phyloP scores from a whole-genome alignment of 2,113 vertebrate genomes.

The Myrmophylax atrothorax region DNA sequence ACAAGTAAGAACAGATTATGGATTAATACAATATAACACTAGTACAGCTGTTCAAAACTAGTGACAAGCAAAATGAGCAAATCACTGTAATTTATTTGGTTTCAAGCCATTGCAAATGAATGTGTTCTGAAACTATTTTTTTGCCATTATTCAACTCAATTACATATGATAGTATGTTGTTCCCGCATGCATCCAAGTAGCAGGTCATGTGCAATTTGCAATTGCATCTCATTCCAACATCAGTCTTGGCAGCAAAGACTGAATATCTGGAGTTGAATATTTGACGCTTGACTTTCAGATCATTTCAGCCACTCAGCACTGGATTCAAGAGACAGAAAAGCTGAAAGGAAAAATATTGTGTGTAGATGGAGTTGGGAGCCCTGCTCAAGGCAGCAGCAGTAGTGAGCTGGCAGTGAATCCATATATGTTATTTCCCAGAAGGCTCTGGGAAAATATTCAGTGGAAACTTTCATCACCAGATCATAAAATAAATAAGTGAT shows the following conservation, averaged over 20 bases:
- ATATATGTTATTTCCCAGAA: not conserved
- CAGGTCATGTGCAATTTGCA: not conserved
- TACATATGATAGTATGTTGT: not conserved
- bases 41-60: not conserved
- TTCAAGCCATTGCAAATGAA: not conserved
- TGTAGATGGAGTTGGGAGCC: not conserved
- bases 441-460: not conserved
- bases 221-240: not conserved
- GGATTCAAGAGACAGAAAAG: not conserved
- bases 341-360: not conserved
- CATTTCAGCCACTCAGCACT: not conserved
- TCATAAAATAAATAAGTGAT: not conserved
- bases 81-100: not conserved
- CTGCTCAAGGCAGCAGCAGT: not conserved
- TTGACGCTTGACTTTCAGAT: not conserved
- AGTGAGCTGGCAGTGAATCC: not conserved
- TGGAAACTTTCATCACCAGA: not conserved
- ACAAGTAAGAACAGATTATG: not conserved
- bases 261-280: not conserved
- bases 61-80: not conserved
- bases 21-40: not conserved
- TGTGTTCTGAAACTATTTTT: not conserved
- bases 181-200: not conserved
- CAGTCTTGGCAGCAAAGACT: not conserved
- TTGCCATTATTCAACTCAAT: not conserved